Evolutionary conservation across 1,140 invertebrate genomes (phyloP), one percentile per base, ranked within the genome.

Genomic region (Choristoneura fumiferana): DNA sequence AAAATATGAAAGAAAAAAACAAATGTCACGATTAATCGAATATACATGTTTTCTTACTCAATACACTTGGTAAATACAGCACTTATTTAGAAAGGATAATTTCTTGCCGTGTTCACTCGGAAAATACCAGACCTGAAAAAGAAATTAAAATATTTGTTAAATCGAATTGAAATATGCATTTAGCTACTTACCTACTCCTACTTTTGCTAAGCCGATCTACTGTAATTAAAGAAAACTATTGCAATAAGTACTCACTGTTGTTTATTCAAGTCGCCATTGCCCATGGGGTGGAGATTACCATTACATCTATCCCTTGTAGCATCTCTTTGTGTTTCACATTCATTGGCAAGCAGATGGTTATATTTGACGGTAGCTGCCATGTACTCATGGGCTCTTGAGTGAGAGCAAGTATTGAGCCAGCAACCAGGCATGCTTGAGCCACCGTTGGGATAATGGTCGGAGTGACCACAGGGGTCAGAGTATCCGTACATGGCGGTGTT

Each of bases 371-470:
- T 89, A 63, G 91, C 91, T 18, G 86, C 85, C 60, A 89, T 91
- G 38, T 89, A 90, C 14, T 79, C 54, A 57, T 89, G 92, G 1
- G 92, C 77, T n/a, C 82, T 81, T 8, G 67, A 58, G 63, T 91
- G 91, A 5, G 87, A 73, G 54, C 91, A 75, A 36, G 43, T 40
- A 13, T 65, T 62, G 9, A 53, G 14, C 35, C 34, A 54, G 22
- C 60, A 63, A 1, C 57, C 60, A 13, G 60, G 60, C 58, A 61
- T 59, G n/a, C 29, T 38, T 1, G 14, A 56, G 18, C 65, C 65
- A 10, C 52, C 49, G 60, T 83, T 83, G 3, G 83, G 81, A 67
- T 78, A 90, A 67, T 90, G 91, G 62, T 91, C 90, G 29, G 70
- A 73, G 67, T 91, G 73, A 5, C 91, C 91, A 4, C 90, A 59